A percentile compares a stretch with the other conserved stretches of the same genome.
phyloP scores from a whole-genome alignment of 2,797 vertebrate species.

The Etheostoma perlongum region DNA sequence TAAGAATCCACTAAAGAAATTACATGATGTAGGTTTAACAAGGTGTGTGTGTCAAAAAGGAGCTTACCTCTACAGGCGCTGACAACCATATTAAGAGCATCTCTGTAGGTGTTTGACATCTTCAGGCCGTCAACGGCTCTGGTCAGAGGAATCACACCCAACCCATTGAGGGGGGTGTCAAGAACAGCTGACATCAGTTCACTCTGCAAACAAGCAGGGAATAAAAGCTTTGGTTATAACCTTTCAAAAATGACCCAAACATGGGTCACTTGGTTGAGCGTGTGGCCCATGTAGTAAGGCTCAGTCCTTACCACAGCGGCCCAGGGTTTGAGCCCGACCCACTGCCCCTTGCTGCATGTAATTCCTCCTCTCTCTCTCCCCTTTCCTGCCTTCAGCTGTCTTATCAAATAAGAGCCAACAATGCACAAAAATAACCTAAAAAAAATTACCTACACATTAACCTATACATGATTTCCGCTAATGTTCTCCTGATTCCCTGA shows the following conservation, averaged over 20 bases:
- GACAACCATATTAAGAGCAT: constrained; percentile 85
- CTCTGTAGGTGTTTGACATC: constrained; percentile 78
- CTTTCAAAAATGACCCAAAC: too few relatives aligned
- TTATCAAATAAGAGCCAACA: too few relatives aligned
- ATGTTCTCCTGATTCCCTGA: background rate
- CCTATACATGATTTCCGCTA: background rate
- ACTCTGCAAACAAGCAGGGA: constrained; percentile 58
- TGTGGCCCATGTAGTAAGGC: too few relatives aligned
- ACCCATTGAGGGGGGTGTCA: constrained; percentile 84
- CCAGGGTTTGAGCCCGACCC: too few relatives aligned
- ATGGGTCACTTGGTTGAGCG: too few relatives aligned
- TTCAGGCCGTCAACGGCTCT: constrained; percentile 74
- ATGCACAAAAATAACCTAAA: too few relatives aligned
- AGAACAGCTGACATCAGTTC: constrained; percentile 79
- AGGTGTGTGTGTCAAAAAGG: background rate
- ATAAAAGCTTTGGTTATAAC: background rate
- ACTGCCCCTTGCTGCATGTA: too few relatives aligned
- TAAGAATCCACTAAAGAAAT: too few relatives aligned
- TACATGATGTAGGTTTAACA: background rate
- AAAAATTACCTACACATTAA: background rate
- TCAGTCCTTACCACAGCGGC: too few relatives aligned
- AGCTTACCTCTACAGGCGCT: constrained; percentile 86
- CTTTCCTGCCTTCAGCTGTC: too few relatives aligned
- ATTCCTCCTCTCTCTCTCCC: too few relatives aligned
- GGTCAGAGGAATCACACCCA: constrained; percentile 86